Evolutionary conservation across 2,113 vertebrate genomes (phyloP).

Genomic region (Eurystomus gularis): DNA sequence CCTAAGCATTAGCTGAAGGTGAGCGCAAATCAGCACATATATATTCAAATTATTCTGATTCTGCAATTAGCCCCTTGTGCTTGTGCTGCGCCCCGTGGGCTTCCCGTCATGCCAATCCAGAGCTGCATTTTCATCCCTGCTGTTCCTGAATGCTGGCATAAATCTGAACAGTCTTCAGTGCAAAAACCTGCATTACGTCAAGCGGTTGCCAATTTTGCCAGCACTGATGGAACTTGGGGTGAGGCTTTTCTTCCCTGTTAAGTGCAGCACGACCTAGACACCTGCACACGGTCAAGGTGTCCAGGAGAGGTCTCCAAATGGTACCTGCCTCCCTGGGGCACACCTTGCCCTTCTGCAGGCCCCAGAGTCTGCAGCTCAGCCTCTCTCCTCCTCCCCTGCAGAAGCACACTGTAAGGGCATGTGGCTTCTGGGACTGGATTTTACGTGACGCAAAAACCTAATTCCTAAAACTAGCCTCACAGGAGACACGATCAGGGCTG

Average conservation of each 20-base stretch:
- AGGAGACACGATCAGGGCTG: neutral
- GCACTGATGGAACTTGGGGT: neutral
- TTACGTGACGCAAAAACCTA: neutral
- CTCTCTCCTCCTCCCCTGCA: neutral
- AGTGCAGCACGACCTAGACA: neutral
- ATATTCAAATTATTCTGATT: conserved; percentile 37
- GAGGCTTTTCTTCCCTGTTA: neutral
- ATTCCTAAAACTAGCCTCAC: neutral
- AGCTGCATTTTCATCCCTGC: conserved; percentile 34
- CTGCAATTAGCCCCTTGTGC: conserved; percentile 33
- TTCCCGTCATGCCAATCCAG: conserved; percentile 1
- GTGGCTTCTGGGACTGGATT: neutral
- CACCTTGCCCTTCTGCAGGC: neutral
- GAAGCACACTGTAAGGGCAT: neutral
- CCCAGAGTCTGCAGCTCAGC: neutral
- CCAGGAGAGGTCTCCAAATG: neutral
- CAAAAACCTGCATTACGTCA: neutral
- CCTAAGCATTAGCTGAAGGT: conserved; percentile 28
- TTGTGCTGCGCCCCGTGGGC: neutral
- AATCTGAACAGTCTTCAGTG: conserved; percentile 8
- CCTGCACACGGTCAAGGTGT: neutral
- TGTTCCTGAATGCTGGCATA: conserved; percentile 22
- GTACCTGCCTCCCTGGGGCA: neutral
- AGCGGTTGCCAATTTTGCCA: neutral
- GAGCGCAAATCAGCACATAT: conserved; percentile 1